These are phyloP conservation scores for Drosophila repletoides DNA, from an alignment of 1,140 invertebrate species.

Conservation along the genomic window DNA sequence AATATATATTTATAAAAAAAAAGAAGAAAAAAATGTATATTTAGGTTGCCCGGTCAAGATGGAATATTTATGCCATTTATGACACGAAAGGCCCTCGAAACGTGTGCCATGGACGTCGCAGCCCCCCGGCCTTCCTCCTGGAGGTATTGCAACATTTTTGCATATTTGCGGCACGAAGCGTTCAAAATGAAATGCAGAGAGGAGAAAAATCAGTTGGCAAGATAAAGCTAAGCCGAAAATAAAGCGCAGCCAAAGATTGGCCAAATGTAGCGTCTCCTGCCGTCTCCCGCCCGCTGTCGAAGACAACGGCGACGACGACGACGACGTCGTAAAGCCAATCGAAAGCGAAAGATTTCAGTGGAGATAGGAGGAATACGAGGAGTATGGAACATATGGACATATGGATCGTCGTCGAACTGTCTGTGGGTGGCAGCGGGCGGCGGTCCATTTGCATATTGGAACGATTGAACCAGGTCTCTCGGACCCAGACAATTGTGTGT, in stretches of 20 bases:
- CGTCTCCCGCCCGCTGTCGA: too few species aligned
- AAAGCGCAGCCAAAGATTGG: slow-evolving; percentile 46
- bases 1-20: slow-evolving; percentile 17
- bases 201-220: slow-evolving; percentile 60
- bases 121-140: neutral
- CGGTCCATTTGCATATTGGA: slow-evolving; percentile 70
- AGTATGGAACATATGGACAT: slow-evolving; percentile 63
- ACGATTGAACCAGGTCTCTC: slow-evolving; percentile 54
- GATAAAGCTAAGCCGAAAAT: slow-evolving; percentile 60
- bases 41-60: slow-evolving; percentile 76
- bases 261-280: neutral
- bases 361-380: slow-evolving; percentile 55
- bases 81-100: slow-evolving; percentile 78
- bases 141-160: slow-evolving; percentile 62
- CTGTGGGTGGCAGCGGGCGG: slow-evolving; percentile 72
- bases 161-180: slow-evolving; percentile 74
- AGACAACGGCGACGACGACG: too few species aligned
- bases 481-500: slow-evolving; percentile 51
- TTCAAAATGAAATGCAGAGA: slow-evolving; percentile 59
- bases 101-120: slow-evolving; percentile 49
- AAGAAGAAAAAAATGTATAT: slow-evolving; percentile 49
- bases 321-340: slow-evolving; percentile 61
- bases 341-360: slow-evolving; percentile 68
- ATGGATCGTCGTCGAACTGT: slow-evolving; percentile 50
- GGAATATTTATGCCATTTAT: slow-evolving; percentile 81